Evolutionary conservation across 2,797 vertebrate genomes (phyloP).

Genomic region (Synaphobranchus kaupii): DNA sequence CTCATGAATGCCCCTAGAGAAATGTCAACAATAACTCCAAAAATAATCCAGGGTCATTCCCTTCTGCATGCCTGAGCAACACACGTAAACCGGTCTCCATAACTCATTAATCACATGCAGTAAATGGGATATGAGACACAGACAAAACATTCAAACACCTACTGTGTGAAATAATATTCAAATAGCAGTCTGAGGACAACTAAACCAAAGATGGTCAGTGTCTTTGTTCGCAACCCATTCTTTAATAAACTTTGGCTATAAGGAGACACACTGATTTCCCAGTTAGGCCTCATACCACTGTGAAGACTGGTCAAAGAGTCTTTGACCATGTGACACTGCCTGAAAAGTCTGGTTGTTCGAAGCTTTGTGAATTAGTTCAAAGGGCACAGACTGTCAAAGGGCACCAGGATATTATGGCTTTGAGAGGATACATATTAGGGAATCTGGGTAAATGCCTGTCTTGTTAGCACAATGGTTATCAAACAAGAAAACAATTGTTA

Average conservation of each 20-base stretch:
- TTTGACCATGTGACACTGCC: not conserved
- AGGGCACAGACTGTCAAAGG: constrained; percentile 1
- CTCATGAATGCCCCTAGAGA: constrained; percentile 25
- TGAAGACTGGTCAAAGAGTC: not conserved
- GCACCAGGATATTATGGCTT: not conserved
- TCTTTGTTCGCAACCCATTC: not conserved
- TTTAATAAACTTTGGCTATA: not conserved
- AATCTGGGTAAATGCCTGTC: not conserved
- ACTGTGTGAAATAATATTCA: constrained; percentile 10
- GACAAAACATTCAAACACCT: constrained; percentile 35
- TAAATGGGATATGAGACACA: constrained; percentile 21
- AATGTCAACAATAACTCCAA: constrained; percentile 53
- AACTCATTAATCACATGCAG: constrained; percentile 17
- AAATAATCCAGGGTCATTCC: constrained; percentile 44
- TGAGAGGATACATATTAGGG: not conserved
- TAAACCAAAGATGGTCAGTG: constrained; percentile 34
- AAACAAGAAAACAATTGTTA: not conserved
- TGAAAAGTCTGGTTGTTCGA: not conserved
- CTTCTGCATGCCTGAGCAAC: constrained; percentile 7
- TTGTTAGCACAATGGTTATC: not conserved
- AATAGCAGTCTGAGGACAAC: constrained; percentile 29
- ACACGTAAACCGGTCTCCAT: not conserved
- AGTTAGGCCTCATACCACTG: not conserved
- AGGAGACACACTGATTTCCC: not conserved
- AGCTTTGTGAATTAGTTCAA: constrained; percentile 7